Evolutionary conservation across 2,888 invertebrate genomes (phyloP).

Genomic region (Hydraecia micacea): DNA sequence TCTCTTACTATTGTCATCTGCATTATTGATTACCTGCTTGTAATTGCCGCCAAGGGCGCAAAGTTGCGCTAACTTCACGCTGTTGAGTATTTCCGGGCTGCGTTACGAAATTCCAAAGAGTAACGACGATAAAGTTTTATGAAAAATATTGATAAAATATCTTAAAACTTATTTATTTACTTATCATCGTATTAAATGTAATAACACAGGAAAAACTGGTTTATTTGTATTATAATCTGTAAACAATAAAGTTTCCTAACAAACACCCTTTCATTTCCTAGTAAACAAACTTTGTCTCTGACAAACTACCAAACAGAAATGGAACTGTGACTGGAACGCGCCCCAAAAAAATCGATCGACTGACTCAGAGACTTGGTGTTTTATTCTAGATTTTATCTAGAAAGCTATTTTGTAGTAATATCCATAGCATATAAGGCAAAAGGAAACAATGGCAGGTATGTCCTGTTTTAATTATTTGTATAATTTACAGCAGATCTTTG

Average conservation of each 20-base stretch:
- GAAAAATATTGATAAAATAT: not conserved
- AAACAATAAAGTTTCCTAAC: not conserved
- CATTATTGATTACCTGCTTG: constrained; percentile 72
- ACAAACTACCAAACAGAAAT: too few species aligned
- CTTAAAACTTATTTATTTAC: not conserved
- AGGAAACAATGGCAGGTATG: constrained; percentile 82
- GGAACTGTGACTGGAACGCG: too few species aligned
- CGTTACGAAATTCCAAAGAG: constrained; percentile 26
- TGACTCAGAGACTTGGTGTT: constrained; percentile 73
- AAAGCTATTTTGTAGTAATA: constrained; percentile 42
- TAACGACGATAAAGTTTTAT: not conserved
- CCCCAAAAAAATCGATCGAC: constrained; percentile 66
- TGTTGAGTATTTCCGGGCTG: constrained; percentile 43
- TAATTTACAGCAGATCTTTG: not conserved
- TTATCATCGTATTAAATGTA: not conserved
- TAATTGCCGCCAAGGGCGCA: constrained; percentile 72
- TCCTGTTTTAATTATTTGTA: constrained; percentile 50
- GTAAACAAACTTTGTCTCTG: constrained; percentile 1
- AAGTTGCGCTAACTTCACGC: constrained; percentile 54
- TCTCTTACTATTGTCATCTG: constrained; percentile 47
- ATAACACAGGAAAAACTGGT: not conserved
- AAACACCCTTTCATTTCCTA: too few species aligned
- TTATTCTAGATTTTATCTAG: constrained; percentile 61
- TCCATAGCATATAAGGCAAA: constrained; percentile 52
- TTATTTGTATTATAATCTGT: too few species aligned